Evolutionary conservation across 1,140 invertebrate species (phyloP), one percentile per base, ranked within the genome.

Genomic region (Portunus trituberculatus): DNA sequence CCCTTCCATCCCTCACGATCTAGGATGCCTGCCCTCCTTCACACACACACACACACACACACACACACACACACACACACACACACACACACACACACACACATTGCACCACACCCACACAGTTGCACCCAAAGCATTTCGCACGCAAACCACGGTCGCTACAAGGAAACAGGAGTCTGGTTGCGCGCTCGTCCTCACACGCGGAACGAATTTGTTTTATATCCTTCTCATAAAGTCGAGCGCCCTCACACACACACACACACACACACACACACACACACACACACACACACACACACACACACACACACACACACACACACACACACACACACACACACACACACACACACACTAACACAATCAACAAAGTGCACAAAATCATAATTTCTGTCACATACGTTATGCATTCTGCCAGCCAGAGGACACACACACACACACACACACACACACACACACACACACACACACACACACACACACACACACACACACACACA

Each of bases 1-100:
- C 39, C n/a, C 45, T 45, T 93, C 91, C 82, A 83, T 93, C 48
- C 45, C 67, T 93, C 91, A 46, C 91, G 31, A 29, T 93, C 76
- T 84, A 32, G 6, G 14, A 83, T 10, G 14, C 91, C 48, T 25
- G 76, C 91, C 76, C 48, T 28, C 48, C 52, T 16, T 82, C 76
- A 93, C 67, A 93, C 76, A 93, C 39, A 93, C 91, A 83, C 76
- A 93, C 91, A 93, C 76, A 93, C 91, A 93, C 76, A 93, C 91
- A 92, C 87, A 45, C 39, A 89, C 32, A 91, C 46, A 91, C 89
- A 91, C 46, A 91, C 89, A 91, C 25, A 91, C 46, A 91, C 46
- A 29, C 89, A 59, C n/a, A 29, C n/a, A 46, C 32, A 52, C 32
- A 10, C 89, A 91, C 32, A 91, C 45, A 91, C 89, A 91, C 89